Conservation (phyloP, 1,140 invertebrate genomes). For the Hydropsyche tenuis region DNA sequence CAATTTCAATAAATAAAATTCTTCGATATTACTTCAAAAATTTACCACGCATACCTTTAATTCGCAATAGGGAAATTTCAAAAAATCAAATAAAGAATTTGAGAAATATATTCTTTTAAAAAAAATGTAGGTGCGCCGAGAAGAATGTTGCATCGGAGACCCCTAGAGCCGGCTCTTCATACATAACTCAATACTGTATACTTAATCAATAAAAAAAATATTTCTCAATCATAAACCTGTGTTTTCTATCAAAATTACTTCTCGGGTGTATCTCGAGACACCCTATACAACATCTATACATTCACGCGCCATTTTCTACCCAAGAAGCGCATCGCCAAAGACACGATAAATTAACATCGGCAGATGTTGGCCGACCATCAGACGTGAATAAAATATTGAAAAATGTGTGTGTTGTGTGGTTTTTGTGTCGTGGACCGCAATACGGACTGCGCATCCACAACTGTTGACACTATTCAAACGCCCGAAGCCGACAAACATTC, state of each 20-base stretch:
- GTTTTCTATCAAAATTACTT: neutral
- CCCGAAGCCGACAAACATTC: slow-evolving; percentile 27
- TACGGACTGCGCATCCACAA: slow-evolving; percentile 19
- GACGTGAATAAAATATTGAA: slow-evolving; percentile 32
- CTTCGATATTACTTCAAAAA: too few species aligned
- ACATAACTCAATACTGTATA: neutral
- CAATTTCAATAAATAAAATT: too few species aligned
- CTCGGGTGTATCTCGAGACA: neutral
- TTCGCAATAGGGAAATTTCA: too few species aligned
- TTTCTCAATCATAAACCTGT: too few species aligned
- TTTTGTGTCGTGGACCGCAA: slow-evolving; percentile 15
- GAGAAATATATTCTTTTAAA: too few species aligned
- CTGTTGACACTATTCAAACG: slow-evolving; percentile 35
- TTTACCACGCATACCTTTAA: too few species aligned
- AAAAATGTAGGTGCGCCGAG: too few species aligned
- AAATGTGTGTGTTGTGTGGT: slow-evolving; percentile 16
- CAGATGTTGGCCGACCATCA: slow-evolving; percentile 21
- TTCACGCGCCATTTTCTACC: too few species aligned
- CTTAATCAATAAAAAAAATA: neutral
- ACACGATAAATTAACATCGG: slow-evolving; percentile 32
- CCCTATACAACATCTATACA: neutral
- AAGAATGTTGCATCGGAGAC: too few species aligned
- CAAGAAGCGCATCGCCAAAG: neutral
- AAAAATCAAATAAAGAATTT: too few species aligned
- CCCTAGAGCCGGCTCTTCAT: too few species aligned